These are phyloP conservation scores for Pyrrhia umbra DNA, from an alignment of 2,888 invertebrate genomes.

Conservation along the genomic window DNA sequence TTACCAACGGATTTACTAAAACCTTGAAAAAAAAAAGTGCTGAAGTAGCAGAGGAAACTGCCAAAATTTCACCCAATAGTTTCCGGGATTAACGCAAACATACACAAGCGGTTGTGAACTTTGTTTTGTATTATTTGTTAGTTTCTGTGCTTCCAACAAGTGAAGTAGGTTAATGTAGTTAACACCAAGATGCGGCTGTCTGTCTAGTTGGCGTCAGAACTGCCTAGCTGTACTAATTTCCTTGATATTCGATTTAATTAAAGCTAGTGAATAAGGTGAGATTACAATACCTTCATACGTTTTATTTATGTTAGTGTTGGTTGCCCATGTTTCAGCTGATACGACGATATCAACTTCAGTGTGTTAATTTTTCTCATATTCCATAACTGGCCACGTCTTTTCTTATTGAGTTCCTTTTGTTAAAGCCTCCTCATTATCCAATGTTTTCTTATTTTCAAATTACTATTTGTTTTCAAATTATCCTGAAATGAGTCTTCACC, in stretches of 20 bases:
- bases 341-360: background rate
- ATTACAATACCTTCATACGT: background rate
- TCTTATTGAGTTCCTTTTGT: background rate
- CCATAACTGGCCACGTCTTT: background rate
- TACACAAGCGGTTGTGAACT: constrained; percentile 18
- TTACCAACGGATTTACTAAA: constrained; percentile 16
- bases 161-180: constrained; percentile 45
- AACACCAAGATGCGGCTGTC: background rate
- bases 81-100: constrained; percentile 31
- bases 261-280: constrained; percentile 7
- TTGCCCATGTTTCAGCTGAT: no score
- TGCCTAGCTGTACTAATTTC: constrained; percentile 30
- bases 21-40: constrained; percentile 34
- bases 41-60: constrained; percentile 24
- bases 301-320: no score
- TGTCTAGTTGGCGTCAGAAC: constrained; percentile 19
- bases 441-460: background rate
- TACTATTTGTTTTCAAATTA: background rate
- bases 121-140: constrained; percentile 17
- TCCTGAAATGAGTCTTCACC: background rate
- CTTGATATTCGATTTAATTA: constrained; percentile 21
- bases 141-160: constrained; percentile 9
- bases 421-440: background rate
- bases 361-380: no score
- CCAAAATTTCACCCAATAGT: constrained; percentile 42